These are phyloP conservation scores for Poeciliopsis turrubarensis DNA, from an alignment of 2,113 vertebrate genomes.

Conservation along the genomic window DNA sequence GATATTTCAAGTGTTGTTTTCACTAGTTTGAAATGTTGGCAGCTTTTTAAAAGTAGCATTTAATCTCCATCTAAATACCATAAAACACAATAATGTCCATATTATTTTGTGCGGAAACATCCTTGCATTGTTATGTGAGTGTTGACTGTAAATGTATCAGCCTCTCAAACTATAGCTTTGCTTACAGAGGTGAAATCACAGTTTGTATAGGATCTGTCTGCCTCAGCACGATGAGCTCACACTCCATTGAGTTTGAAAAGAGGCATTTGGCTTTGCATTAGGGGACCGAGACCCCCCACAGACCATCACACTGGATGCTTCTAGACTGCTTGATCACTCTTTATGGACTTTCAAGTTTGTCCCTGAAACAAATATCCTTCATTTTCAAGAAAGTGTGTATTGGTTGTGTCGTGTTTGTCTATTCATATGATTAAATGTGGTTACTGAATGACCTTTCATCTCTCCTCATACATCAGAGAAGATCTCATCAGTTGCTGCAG, in stretches of 20 bases:
- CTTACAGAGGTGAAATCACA: slow-evolving; percentile 81
- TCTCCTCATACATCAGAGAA: slow-evolving; percentile 49
- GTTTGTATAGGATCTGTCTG: slow-evolving; percentile 80
- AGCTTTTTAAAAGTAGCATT: neutral
- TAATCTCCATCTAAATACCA: too few relatives aligned
- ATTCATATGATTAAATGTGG: neutral
- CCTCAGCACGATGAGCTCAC: slow-evolving; percentile 83
- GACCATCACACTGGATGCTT: slow-evolving; percentile 58
- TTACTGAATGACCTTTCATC: slow-evolving; percentile 11
- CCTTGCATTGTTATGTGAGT: slow-evolving; percentile 42
- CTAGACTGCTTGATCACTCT: slow-evolving; percentile 27
- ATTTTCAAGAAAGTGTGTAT: slow-evolving; percentile 5
- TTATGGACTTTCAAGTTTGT: slow-evolving; percentile 14
- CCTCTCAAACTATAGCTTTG: slow-evolving; percentile 76
- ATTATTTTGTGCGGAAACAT: neutral
- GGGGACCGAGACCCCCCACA: slow-evolving; percentile 52
- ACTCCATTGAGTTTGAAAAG: slow-evolving; percentile 80
- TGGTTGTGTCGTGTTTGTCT: slow-evolving; percentile 4
- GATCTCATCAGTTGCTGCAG: slow-evolving; percentile 50
- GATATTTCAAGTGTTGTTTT: neutral
- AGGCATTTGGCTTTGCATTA: slow-evolving; percentile 78
- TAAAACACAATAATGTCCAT: neutral
- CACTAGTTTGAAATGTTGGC: neutral
- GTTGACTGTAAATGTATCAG: slow-evolving; percentile 61
- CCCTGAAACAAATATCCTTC: neutral